Evolutionary conservation across 2,888 invertebrate species (phyloP).

Genomic region (Melinaea marsaeus): DNA sequence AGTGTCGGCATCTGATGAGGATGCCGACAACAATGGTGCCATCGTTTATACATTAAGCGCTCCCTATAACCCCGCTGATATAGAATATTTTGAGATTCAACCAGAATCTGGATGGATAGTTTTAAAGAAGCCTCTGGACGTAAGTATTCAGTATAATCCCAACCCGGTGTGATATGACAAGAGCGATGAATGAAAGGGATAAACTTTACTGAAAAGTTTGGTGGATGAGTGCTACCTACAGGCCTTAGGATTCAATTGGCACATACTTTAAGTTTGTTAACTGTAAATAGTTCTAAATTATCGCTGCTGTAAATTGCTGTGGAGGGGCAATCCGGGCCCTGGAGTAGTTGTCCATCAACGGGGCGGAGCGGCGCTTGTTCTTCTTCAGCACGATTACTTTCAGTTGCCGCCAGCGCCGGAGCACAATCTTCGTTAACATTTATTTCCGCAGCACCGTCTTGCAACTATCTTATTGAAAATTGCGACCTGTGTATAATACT

Average conservation of each 20-base stretch:
- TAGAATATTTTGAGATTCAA: conserved; percentile 98
- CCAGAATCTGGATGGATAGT: conserved; percentile 98
- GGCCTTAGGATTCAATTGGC: conserved; percentile 78
- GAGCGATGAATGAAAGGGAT: conserved; percentile 71
- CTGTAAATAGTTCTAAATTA: conserved; percentile 75
- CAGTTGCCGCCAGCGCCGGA: conserved; percentile 80
- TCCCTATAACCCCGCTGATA: conserved; percentile 90
- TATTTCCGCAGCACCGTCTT: conserved; percentile 78
- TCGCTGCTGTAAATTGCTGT: conserved; percentile 76
- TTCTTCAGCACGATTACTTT: conserved; percentile 86
- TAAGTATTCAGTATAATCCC: conserved; percentile 81
- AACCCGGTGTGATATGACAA: conserved; percentile 51
- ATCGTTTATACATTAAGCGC: conserved; percentile 95
- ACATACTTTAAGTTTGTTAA: conserved; percentile 70
- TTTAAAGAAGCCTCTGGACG: conserved; percentile 95
- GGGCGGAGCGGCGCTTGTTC: conserved; percentile 78
- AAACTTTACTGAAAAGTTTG: conserved; percentile 73
- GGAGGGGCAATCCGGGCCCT: conserved; percentile 74
- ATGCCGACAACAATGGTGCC: conserved; percentile 97
- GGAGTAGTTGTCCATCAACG: conserved; percentile 68
- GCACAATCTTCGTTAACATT: conserved; percentile 73
- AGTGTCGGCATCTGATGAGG: conserved; percentile 97
- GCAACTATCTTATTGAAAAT: conserved; percentile 75
- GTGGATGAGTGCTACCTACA: conserved; percentile 78
- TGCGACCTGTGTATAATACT: conserved; percentile 73